Evolutionary conservation across 1,140 invertebrate species (phyloP).

Genomic region (Probaryconus sp.): DNA sequence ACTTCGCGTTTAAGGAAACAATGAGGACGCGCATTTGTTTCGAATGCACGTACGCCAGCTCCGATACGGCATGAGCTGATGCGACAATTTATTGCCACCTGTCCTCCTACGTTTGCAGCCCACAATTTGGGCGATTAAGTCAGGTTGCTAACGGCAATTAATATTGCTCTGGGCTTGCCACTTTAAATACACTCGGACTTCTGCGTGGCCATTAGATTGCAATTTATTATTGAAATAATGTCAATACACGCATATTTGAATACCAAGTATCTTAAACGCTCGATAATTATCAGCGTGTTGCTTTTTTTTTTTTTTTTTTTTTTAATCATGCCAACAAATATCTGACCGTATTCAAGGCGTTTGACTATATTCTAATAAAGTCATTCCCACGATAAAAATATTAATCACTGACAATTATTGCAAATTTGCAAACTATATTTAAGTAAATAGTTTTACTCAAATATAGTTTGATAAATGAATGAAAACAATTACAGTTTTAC

Average conservation of each 20-base stretch:
- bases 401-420: too few relatives aligned
- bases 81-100: constrained; percentile 60
- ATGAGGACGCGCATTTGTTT: constrained; percentile 53
- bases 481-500: too few relatives aligned
- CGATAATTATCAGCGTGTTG: constrained; percentile 14
- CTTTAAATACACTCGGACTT: constrained; percentile 43
- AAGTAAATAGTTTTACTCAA: too few relatives aligned
- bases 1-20: constrained; percentile 59
- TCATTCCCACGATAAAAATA: too few relatives aligned
- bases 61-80: constrained; percentile 38
- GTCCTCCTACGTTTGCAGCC: constrained; percentile 53
- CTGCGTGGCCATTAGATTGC: constrained; percentile 37
- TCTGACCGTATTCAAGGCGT: too few relatives aligned
- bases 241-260: constrained; percentile 50
- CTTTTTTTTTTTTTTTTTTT: too few relatives aligned
- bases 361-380: too few relatives aligned
- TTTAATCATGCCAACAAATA: too few relatives aligned
- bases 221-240: constrained; percentile 22
- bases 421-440: too few relatives aligned
- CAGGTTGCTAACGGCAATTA: constrained; percentile 48
- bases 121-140: constrained; percentile 61
- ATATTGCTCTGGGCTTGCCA: constrained; percentile 30
- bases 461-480: too few relatives aligned
- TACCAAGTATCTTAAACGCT: constrained; percentile 6
- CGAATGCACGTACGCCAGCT: constrained; percentile 27